Percentiles rank a stretch among this genome's conserved stretches.
These are phyloP conservation scores for Acipenser oxyrinchus DNA, from an alignment of 2,797 vertebrate genomes.

Conservation along the genomic window DNA sequence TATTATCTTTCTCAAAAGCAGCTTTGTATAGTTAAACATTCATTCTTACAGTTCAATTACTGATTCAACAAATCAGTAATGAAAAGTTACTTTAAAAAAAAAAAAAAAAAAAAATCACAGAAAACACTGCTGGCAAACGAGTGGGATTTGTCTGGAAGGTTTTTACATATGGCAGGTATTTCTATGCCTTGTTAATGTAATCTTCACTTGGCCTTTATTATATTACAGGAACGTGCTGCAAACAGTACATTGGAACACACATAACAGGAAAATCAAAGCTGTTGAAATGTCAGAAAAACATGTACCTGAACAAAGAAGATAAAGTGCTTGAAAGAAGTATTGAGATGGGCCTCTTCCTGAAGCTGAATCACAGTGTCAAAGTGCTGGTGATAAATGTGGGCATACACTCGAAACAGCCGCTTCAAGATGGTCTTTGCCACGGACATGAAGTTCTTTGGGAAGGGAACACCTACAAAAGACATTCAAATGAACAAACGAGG, in stretches of 20 bases:
- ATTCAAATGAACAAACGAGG: background rate
- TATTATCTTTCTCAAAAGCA: background rate
- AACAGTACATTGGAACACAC: background rate
- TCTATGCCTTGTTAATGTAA: too few relatives aligned
- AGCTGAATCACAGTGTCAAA: slow-evolving; percentile 96
- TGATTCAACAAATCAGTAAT: too few relatives aligned
- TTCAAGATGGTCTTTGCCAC: slow-evolving; percentile 97
- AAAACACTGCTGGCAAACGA: background rate
- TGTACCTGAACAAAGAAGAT: slow-evolving; percentile 95
- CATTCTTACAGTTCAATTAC: too few relatives aligned
- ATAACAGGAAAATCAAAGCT: background rate
- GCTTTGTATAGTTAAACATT: too few relatives aligned
- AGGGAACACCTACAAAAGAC: slow-evolving; percentile 75
- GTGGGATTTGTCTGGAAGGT: too few relatives aligned
- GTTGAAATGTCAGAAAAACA: background rate
- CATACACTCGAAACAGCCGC: slow-evolving; percentile 92
- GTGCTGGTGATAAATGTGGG: slow-evolving; percentile 98
- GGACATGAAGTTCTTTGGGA: slow-evolving; percentile 95
- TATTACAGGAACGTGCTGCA: background rate
- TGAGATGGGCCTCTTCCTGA: slow-evolving; percentile 95
- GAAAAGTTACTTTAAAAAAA: background rate
- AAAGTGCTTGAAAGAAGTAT: slow-evolving; percentile 99
- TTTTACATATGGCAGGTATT: too few relatives aligned
- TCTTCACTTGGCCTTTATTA: background rate
- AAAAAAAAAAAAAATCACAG: background rate